Conservation (phyloP, 2,113 vertebrate species). For the Ammodytes dubius region DNA sequence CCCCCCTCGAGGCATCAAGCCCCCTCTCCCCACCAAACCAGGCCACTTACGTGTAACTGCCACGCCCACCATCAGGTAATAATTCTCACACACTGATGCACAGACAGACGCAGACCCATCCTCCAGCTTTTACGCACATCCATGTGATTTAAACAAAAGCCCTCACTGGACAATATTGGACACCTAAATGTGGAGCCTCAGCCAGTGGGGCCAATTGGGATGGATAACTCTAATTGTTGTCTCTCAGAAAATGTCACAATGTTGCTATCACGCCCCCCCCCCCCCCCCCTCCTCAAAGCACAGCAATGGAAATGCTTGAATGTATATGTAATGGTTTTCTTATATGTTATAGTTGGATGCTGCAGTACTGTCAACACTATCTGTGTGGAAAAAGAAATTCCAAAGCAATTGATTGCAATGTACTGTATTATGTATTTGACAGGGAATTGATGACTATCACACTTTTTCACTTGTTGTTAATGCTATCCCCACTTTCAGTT, state of each 20-base stretch:
- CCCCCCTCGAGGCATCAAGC: conserved; percentile 70
- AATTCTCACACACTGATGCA: conserved; percentile 37
- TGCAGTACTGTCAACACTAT: conserved; percentile 82
- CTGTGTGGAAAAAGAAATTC: conserved; percentile 43
- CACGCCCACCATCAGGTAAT: conserved; percentile 82
- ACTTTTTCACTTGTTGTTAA: conserved; percentile 43
- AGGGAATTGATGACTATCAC: conserved; percentile 45
- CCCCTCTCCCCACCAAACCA: conserved; percentile 82
- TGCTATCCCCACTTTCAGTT: conserved; percentile 37
- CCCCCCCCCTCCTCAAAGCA: conserved; percentile 26
- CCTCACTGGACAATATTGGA: conserved; percentile 37
- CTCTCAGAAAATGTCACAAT: conserved; percentile 24
- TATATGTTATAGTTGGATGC: conserved; percentile 64
- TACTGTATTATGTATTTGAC: conserved; percentile 24
- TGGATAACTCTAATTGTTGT: conserved; percentile 18
- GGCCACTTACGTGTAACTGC: conserved; percentile 75
- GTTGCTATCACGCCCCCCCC: conserved; percentile 26
- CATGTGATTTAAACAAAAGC: neutral
- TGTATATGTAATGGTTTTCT: conserved; percentile 73
- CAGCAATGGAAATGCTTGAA: conserved; percentile 70
- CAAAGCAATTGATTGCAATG: conserved; percentile 55
- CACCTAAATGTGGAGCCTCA: conserved; percentile 6
- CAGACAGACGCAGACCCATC: neutral
- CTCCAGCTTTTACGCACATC: neutral
- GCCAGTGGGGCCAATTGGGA: conserved; percentile 5